These are phyloP conservation scores for Podarcis muralis DNA, from an alignment of 2,113 vertebrate genomes.

Conservation along the genomic window DNA sequence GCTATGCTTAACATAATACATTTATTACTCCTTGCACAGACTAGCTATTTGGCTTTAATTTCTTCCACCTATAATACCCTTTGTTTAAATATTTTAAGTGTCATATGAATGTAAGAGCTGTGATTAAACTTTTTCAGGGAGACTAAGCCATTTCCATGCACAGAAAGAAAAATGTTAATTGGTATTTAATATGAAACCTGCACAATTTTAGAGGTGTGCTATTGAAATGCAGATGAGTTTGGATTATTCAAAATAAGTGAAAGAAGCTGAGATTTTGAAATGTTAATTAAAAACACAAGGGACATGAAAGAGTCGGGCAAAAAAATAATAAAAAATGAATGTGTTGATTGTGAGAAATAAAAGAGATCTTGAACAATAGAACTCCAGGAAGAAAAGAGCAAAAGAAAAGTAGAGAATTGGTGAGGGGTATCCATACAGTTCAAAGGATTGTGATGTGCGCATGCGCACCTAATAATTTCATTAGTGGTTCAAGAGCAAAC, in stretches of 20 bases:
- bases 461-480: rapidly evolving
- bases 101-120: constrained; percentile 34
- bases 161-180: constrained; percentile 57
- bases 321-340: background rate
- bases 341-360: constrained; percentile 47
- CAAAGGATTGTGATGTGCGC: background rate
- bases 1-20: constrained; percentile 37
- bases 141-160: constrained; percentile 42
- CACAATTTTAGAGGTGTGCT: constrained; percentile 39
- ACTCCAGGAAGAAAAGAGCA: constrained; percentile 2
- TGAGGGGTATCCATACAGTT: rapidly evolving
- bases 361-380: constrained; percentile 31
- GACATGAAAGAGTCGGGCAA: background rate
- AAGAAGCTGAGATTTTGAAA: constrained; percentile 54
- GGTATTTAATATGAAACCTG: constrained; percentile 43
- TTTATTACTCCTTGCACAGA: constrained; percentile 40
- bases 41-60: constrained; percentile 31
- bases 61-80: constrained; percentile 31
- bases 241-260: constrained; percentile 29
- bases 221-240: constrained; percentile 56
- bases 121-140: constrained; percentile 50
- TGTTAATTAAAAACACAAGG: constrained; percentile 62
- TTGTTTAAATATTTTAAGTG: constrained; percentile 47
- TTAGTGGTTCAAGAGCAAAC: background rate
- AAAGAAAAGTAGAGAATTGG: background rate